Evolutionary conservation across 2,113 vertebrate genomes (phyloP).

Genomic region (Echinops telfairi): DNA sequence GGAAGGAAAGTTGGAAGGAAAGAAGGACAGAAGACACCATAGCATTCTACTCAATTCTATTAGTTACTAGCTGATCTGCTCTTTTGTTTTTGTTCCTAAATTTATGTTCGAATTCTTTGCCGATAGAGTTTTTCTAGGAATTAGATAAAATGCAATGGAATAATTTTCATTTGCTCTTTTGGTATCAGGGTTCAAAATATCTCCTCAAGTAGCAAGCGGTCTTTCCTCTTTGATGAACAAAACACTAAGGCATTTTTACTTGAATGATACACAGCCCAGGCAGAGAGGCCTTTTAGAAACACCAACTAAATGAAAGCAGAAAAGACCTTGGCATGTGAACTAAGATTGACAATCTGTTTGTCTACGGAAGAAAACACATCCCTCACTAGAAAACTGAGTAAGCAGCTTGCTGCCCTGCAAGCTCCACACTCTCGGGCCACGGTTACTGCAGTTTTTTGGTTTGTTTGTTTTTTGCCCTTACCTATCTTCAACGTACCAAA

Average conservation of each 20-base stretch:
- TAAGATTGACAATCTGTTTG: slow-evolving; percentile 74
- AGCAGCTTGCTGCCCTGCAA: slow-evolving; percentile 80
- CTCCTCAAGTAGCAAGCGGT: not conserved
- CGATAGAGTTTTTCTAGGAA: not conserved
- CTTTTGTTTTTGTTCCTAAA: not conserved
- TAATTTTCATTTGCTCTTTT: slow-evolving; percentile 26
- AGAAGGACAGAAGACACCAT: not conserved
- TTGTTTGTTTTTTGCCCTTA: not conserved
- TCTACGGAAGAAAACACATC: slow-evolving; percentile 66
- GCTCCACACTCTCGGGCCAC: slow-evolving; percentile 76
- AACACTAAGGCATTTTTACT: slow-evolving; percentile 29
- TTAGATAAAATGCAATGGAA: not conserved
- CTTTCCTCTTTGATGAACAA: slow-evolving; percentile 27
- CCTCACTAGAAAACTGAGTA: not conserved
- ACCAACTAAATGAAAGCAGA: slow-evolving; percentile 1
- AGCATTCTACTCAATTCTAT: not conserved
- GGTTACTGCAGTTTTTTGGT: slow-evolving; percentile 69
- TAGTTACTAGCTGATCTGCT: not conserved
- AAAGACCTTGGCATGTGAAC: slow-evolving; percentile 57
- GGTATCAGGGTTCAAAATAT: not conserved
- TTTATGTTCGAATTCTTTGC: not conserved
- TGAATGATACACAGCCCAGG: slow-evolving; percentile 45
- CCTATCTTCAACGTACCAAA: slow-evolving; percentile 69
- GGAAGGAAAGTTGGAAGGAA: no score
- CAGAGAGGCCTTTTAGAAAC: not conserved